Base-by-base conservation (phyloP, 2,797 vertebrate genomes). In the Rhynchotus rufescens region DNA sequence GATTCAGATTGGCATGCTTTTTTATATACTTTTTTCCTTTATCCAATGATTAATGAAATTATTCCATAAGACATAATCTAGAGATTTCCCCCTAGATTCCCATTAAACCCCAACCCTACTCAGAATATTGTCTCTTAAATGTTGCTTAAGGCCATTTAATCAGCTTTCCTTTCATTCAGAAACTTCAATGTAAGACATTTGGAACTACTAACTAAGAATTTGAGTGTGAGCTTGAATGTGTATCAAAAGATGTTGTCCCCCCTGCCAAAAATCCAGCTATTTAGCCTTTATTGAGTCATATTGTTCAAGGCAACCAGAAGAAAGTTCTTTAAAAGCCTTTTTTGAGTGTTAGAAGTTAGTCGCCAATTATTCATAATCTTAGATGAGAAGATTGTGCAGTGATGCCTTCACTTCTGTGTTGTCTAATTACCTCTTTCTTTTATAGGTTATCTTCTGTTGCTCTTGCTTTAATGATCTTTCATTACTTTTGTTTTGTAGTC, bases 31-130 rank as follows among this genome's bases (percentile, higher is more conserved):
- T 62, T 64, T 7, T 7, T 56, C 30, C 30, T 64, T 80, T 74
- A 60, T 87, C 19, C 44, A 94, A 92, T 82, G 6, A 30, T 80
- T 81, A 80, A 77, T 86, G 57, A 66, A 78, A 69, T 45, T 72
- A 80, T 77, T 73, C 19, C 83, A 6, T 67, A 57, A 85, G 25
- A 25, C 52, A 84, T 17, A 90, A 69, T 78, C 45, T 68, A n/a
- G 7, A 32, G 59, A 72, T 67, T 81, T 88, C 78, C 47, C 57
- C 64, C 4, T 59, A 73, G 74, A 19, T 8, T 81, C 40, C 40
- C 23, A 81, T n/a, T 38, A 71, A 94, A 67, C 49, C 94, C 56
- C n/a, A 76, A 5, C 9, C 22, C n/a, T 67, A n/a, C 38, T 89
- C 32, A 89, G 49, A n/a, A 65, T 22, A 62, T 56, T 80, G 40